These are phyloP conservation scores for Aphaenogaster rudis DNA, from an alignment of 1,140 invertebrate genomes.

Conservation along the genomic window DNA sequence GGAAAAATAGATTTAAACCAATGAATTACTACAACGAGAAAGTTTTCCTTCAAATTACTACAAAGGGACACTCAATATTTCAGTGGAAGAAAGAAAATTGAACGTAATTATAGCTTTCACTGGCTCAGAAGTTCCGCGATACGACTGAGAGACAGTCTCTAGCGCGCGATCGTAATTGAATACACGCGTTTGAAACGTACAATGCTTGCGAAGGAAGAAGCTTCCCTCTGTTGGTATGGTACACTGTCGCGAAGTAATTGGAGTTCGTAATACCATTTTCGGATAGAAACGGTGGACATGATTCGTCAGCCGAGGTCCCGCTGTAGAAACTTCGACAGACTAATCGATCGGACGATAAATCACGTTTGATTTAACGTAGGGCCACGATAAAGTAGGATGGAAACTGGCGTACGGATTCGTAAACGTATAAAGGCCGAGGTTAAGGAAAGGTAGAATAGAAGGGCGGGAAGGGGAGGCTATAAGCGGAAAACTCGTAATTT, in stretches of 20 bases:
- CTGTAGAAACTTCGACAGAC: conserved; percentile 36
- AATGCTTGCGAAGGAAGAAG: conserved; percentile 5
- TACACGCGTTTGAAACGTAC: conserved; percentile 10
- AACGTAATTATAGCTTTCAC: background rate
- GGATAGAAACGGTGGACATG: conserved; percentile 46
- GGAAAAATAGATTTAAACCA: background rate
- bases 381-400: conserved; percentile 54
- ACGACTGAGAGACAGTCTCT: background rate
- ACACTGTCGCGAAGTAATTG: conserved; percentile 37
- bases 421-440: conserved; percentile 69
- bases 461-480: conserved; percentile 63
- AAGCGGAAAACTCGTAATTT: conserved; percentile 79
- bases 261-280: conserved; percentile 52
- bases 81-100: background rate
- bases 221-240: background rate
- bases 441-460: conserved; percentile 46
- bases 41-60: background rate
- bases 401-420: conserved; percentile 68
- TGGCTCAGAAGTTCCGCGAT: conserved; percentile 8
- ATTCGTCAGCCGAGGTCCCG: conserved; percentile 16
- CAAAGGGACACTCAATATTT: background rate
- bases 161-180: conserved; percentile 42
- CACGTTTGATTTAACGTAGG: conserved; percentile 59
- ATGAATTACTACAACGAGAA: background rate
- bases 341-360: conserved; percentile 64